A percentile compares a stretch with the other conserved stretches of the same genome.
Conservation (phyloP, 2,113 vertebrate species). For the Gnathonemus echidnorhynchus region DNA sequence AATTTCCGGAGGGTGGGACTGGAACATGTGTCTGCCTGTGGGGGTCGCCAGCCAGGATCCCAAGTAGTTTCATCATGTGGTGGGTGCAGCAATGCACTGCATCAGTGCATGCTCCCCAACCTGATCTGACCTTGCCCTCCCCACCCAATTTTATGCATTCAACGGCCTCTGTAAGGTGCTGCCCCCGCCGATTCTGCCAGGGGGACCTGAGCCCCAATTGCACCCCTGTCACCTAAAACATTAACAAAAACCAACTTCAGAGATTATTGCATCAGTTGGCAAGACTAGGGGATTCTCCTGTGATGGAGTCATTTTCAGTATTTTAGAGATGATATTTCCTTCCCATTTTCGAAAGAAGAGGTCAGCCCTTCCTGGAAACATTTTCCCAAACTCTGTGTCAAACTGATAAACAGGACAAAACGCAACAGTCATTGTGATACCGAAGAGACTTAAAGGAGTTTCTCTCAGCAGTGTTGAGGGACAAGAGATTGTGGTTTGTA, state of each 20-base stretch:
- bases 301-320: background rate
- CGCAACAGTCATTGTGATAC: background rate
- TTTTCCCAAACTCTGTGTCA: background rate
- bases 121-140: background rate
- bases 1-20: too few relatives aligned
- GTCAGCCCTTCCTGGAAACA: background rate
- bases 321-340: background rate
- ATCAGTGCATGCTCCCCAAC: too few relatives aligned
- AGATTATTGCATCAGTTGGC: background rate
- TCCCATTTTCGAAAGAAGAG: background rate
- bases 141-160: background rate
- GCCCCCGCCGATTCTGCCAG: background rate
- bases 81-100: too few relatives aligned
- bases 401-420: background rate
- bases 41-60: too few relatives aligned
- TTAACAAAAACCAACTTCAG: background rate
- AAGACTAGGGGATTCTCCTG: background rate
- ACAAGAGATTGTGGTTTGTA: background rate
- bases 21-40: too few relatives aligned
- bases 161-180: background rate
- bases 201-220: background rate
- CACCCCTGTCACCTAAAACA: background rate
- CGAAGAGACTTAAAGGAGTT: background rate
- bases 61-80: too few relatives aligned
- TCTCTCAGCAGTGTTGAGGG: background rate